Base-by-base conservation (phyloP, 2,888 invertebrate species). In the Drosophila pseudotakahashii region DNA sequence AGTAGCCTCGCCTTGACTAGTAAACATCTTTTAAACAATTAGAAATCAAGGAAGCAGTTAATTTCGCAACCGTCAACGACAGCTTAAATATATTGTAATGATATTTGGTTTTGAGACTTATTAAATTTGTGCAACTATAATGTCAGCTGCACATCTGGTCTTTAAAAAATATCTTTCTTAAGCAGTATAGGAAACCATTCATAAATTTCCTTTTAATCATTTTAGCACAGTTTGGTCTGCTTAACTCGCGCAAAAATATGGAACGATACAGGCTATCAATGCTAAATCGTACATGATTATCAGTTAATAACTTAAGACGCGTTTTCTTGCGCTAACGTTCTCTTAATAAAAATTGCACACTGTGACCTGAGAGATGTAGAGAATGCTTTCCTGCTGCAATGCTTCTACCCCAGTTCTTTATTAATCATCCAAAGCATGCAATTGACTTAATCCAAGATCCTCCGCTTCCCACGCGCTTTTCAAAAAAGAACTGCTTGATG, bases 381-480 rank as follows among this genome's bases (percentile, higher is more conserved):
- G 53, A 41, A 7, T 55, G 47, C 23, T 48, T 58, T 34, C 39
- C 23, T 44, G n/a, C 42, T 67, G 39, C 63, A 53, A 63, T 58
- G 54, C 53, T 44, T 30, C 59, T 45, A 36, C 52, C 44, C 66
- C 53, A 52, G 55, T 36, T 52, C 7, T 67, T 44, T 54, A 64
- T 79, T 69, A 84, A 89, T 89, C 89, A 89, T 89, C 89, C 85
- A 79, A 81, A 83, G 51, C 60, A 73, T 10, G 52, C 50, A 26
- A 45, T 42, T 55, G n/a, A 36, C 53, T 52, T 51, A 48, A 48
- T 45, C 13, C 14, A 19, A 45, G n/a, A 32, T 71, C 90, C 91
- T 83, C 90, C 90, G 52, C 91, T 91, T 69, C 91, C 90, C 23
- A 87, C 89, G 42, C 89, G 88, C 50, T 91, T 91, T 55, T 91